Base-by-base conservation (phyloP, 2,797 vertebrate genomes). In the Kryptopterus vitreolus region DNA sequence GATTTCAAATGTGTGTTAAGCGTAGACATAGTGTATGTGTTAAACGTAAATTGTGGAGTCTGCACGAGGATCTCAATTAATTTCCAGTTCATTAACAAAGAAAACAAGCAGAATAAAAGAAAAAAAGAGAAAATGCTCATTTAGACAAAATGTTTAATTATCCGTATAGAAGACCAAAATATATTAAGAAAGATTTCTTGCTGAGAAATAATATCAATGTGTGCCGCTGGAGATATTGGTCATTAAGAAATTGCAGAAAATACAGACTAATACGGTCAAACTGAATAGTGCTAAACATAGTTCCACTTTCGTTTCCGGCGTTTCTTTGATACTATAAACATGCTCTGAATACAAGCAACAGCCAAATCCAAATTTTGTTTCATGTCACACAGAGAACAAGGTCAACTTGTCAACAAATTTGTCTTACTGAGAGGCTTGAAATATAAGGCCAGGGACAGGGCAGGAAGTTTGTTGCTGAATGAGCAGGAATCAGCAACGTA, bases 231-330 rank as follows among this genome's bases (percentile, higher is more conserved):
- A 68, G 69, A 75, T 24, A 18, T 35, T 50, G 20, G 22, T 4
- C 13, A 26, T n/a, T 35, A 33, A 55, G 20, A n/a, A 22, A 55
- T 5, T 38, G 24, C 38, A 57, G 33, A 35, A 24, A 13, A 57
- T 35, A 57, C 11, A 33, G 2, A 33, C 12, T 48, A 61, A 48
- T 75, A 59, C 4, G 33, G 22, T 3, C 38, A 70, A 24, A 73
- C 20, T n/a, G 29, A 18, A 79, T 85, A 71, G 78, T 80, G 83
- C 71, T 26, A 86, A 78, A 78, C 55, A 66, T 72, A 43, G 77
- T 85, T 87, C 82, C 84, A 77, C 82, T 88, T 91, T 87, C 86
- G 88, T 85, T 70, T 78, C 84, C 84, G 52, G 57, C 75, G 72
- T 75, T 77, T 78, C 84, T 83, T 61, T 82, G 71, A 55, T 35